Base-by-base conservation (phyloP, 2,797 vertebrate species). In the Anabacerthia variegaticeps region DNA sequence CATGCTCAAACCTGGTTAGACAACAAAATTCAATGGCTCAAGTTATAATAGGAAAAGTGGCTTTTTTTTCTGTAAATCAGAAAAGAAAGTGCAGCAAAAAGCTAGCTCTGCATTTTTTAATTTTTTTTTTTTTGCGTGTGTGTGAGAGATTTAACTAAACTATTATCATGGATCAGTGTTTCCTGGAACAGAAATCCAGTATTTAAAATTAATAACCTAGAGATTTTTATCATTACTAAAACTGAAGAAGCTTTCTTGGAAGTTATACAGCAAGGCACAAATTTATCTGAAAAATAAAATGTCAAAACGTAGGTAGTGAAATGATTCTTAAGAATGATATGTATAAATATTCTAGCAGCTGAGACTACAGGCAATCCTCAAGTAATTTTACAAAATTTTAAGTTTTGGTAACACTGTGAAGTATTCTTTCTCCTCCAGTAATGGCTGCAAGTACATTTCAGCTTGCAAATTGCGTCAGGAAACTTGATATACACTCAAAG, bases 151-250 rank as follows among this genome's bases (percentile, higher is more conserved):
- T 88, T 83, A 85, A 81, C 83, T 91, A 88, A 87, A 41, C 43
- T 84, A 46, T 51, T 89, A 23, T 37, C 24, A 15, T 43, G 12
- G 27, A 28, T 92, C 30, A 23, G 21, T 85, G 52, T 59, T 92
- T 39, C 52, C 39, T 68, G 58, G 51, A 92, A 43, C 6, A 10
- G 14, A 88, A 88, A 66, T 68, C 49, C 43, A 67, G 1, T 80
- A 75, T 77, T 94, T 69, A n/a, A 71, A 91, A 89, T 79, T 23
- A 68, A n/a, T 83, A 89, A 92, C 30, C 27, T 83, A 16, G n/a
- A 77, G n/a, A 24, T 79, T 91, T 49, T 28, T 27, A 30, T 61
- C 8, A 15, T 76, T 73, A 23, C 37, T 85, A 28, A 62, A 81
- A 59, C 19, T 69, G 22, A 88, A 81, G 63, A 76, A 41, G 30